phyloP scores from a whole-genome alignment of 2,113 vertebrate genomes.

The Dasyprocta punctata region DNA sequence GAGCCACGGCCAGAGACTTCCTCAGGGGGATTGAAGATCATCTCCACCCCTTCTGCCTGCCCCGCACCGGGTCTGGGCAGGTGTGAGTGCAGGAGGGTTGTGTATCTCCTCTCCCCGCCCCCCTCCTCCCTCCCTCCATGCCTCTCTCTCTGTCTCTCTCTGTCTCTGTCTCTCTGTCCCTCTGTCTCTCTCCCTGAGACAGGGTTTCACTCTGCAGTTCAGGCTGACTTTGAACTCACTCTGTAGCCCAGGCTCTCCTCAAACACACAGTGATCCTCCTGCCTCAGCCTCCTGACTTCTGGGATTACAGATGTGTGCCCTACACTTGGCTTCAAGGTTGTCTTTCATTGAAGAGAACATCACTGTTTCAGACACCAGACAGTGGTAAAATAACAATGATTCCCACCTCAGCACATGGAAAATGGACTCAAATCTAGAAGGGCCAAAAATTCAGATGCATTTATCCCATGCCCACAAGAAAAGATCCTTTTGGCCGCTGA shows the following conservation, averaged over 20 bases:
- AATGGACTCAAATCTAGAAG: not conserved
- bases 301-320: not conserved
- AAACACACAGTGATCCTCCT: not conserved
- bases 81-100: accelerated
- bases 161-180: not conserved
- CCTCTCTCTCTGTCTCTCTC: not conserved
- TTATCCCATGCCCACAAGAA: not conserved
- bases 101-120: not conserved
- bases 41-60: not conserved
- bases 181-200: not conserved
- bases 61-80: not conserved
- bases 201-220: not conserved
- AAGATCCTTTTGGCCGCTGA: not conserved
- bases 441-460: not conserved
- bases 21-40: not conserved
- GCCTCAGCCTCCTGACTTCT: not conserved
- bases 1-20: not conserved
- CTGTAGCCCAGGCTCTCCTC: not conserved
- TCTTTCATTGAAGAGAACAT: not conserved
- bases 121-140: too few relatives aligned
- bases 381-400: not conserved
- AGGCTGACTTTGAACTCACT: too few relatives aligned
- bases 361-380: not conserved
- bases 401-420: not conserved
- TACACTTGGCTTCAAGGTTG: not conserved